Conservation (phyloP, 2,797 vertebrate species). For the Betta splendens region DNA sequence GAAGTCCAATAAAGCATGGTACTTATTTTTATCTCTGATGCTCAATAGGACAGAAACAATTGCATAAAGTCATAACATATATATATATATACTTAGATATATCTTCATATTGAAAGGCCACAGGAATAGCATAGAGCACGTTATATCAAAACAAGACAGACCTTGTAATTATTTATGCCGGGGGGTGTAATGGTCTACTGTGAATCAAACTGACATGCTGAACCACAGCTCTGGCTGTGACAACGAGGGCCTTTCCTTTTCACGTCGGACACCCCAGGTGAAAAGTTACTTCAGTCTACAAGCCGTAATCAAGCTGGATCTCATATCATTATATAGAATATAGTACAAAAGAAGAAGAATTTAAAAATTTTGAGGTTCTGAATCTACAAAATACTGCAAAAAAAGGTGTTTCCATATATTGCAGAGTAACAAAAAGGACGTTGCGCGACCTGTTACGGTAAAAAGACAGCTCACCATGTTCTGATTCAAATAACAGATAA, state of each 20-base stretch:
- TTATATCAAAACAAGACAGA: conserved; percentile 71
- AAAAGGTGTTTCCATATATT: conserved; percentile 77
- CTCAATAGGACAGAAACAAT: conserved; percentile 72
- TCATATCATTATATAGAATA: conserved; percentile 67
- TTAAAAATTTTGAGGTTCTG: conserved; percentile 72
- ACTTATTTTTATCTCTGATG: conserved; percentile 62
- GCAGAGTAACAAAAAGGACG: conserved; percentile 83
- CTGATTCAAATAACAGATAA: conserved; percentile 72
- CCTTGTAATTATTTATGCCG: conserved; percentile 60
- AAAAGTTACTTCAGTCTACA: conserved; percentile 71
- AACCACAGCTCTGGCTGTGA: conserved; percentile 57
- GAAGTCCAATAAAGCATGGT: conserved; percentile 68
- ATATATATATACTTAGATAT: conserved; percentile 64
- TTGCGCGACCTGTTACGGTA: conserved; percentile 73
- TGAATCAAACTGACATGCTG: conserved; percentile 67
- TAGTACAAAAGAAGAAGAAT: conserved; percentile 77
- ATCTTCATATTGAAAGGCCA: conserved; percentile 83
- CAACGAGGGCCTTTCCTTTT: conserved; percentile 29
- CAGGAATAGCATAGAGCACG: conserved; percentile 83
- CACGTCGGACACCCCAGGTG: conserved; percentile 66
- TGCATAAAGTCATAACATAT: conserved; percentile 81
- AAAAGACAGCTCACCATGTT: conserved; percentile 72
- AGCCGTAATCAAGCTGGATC: conserved; percentile 61
- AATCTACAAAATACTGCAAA: conserved; percentile 83
- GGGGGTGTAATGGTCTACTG: conserved; percentile 55